Evolutionary conservation across 2,113 vertebrate genomes (phyloP), one percentile per base, ranked within the genome.

Genomic region (Oreochromis aureus): DNA sequence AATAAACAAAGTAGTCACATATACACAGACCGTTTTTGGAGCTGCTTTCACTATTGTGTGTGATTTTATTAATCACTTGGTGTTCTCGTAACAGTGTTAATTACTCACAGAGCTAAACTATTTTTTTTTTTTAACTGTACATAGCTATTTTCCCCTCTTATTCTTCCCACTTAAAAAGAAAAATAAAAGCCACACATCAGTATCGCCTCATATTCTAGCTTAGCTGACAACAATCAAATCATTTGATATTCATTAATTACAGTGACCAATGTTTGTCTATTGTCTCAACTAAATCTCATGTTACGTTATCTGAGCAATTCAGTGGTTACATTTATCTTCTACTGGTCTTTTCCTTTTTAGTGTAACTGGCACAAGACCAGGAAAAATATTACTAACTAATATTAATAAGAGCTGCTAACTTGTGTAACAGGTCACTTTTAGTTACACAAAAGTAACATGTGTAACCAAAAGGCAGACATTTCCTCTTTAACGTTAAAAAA

Each of bases 21-120:
- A 44, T 46, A 41, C 22, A 41, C 22, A 46, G 61, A 66, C 32
- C 0, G 0, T 66, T 66, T 63, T 66, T 66, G 61, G 61, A 66
- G 32, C 32, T 0, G 0, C 61, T 66, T 66, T 12, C 61, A 66
- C 32, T 66, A 66, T n/a, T 36, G 32, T 63, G 59, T n/a, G 6
- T 66, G 34, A 34, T 34, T 34, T 34, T 8, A 34, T 34, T 34
- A 34, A 34, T 66, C 1, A 66, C 18, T 36, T 36, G 10, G 61
- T 7, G 18, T n/a, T 66, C 71, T 48, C 16, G 24, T 48, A 51
- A 48, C 24, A 19, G 24, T 51, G 4, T 30, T 73, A 48, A 73
- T 73, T 46, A 44, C 7, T 71, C 63, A 69, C 19, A 71, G 66
- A 46, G 69, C 22, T 73, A 46, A 73, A 46, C 22, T 6, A 10